A percentile compares a stretch with the other conserved stretches of the same genome.
These are phyloP conservation scores for Muschampia plurimacula DNA, from an alignment of 2,888 invertebrate species.

Conservation along the genomic window DNA sequence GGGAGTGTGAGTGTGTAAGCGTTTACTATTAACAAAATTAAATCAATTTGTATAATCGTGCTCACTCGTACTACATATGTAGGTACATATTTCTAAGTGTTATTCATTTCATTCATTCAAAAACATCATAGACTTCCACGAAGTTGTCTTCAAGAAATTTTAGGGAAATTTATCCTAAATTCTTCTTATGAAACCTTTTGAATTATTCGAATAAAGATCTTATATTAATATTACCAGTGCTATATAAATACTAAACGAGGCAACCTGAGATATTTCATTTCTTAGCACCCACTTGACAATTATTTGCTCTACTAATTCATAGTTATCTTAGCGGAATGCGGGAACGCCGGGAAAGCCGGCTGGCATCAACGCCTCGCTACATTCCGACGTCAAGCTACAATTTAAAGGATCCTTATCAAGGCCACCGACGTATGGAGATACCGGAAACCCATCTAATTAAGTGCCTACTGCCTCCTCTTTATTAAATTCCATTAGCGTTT, in stretches of 20 bases:
- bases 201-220: too few relatives aligned
- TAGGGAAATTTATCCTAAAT: too few relatives aligned
- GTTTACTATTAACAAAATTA: too few relatives aligned
- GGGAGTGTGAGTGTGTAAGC: too few relatives aligned
- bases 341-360: conserved; percentile 34
- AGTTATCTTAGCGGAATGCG: conserved; percentile 67
- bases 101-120: neutral
- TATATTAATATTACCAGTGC: conserved; percentile 23
- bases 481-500: conserved; percentile 12
- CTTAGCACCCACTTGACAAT: conserved; percentile 41
- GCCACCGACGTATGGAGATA: conserved; percentile 15
- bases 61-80: too few relatives aligned
- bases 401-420: conserved; percentile 44
- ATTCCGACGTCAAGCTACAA: conserved; percentile 59
- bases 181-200: too few relatives aligned
- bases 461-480: conserved; percentile 4
- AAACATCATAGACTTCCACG: neutral
- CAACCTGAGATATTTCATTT: conserved; percentile 62
- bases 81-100: too few relatives aligned
- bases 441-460: conserved; percentile 25
- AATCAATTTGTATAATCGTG: too few relatives aligned
- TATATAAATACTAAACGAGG: conserved; percentile 61
- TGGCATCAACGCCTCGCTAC: conserved; percentile 55
- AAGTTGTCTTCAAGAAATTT: too few relatives aligned
- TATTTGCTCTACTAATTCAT: conserved; percentile 38